A percentile compares a stretch with the other conserved stretches of the same genome.
These are phyloP conservation scores for Daubentonia madagascariensis DNA, from an alignment of 2,113 vertebrate species.

Conservation along the genomic window DNA sequence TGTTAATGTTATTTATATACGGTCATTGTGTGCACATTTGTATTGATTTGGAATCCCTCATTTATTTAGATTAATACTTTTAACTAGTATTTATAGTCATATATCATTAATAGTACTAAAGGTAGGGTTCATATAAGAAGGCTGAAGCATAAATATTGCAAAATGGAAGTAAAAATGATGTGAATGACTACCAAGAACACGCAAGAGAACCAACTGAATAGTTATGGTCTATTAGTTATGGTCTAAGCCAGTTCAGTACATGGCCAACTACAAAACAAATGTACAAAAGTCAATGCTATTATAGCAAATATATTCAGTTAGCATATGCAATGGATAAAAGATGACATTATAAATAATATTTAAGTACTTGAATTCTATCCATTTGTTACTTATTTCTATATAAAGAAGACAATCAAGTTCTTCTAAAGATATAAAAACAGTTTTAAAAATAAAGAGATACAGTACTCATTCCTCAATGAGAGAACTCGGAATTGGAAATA, in stretches of 20 bases:
- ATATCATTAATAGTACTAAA: neutral
- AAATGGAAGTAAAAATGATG: neutral
- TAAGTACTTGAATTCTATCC: neutral
- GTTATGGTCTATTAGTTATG: too few relatives aligned
- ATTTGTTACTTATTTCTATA: neutral
- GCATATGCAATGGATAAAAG: fast-evolving
- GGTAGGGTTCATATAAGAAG: neutral
- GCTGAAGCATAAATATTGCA: neutral
- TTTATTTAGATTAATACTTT: neutral
- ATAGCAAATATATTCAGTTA: neutral
- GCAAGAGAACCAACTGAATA: neutral
- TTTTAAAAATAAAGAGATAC: neutral
- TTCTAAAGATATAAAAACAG: neutral
- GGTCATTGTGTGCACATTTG: neutral
- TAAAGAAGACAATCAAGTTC: neutral
- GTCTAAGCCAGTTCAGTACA: neutral
- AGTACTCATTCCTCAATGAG: neutral
- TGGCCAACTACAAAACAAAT: fast-evolving
- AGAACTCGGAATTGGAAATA: neutral
- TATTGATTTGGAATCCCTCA: neutral
- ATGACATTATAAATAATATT: neutral
- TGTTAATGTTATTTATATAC: neutral
- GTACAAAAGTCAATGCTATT: too few relatives aligned
- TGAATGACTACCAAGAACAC: neutral
- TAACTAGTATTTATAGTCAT: neutral